Evolutionary conservation across 2,113 vertebrate genomes (phyloP), one percentile per base, ranked within the genome.

Genomic region (Montifringilla adamsi): DNA sequence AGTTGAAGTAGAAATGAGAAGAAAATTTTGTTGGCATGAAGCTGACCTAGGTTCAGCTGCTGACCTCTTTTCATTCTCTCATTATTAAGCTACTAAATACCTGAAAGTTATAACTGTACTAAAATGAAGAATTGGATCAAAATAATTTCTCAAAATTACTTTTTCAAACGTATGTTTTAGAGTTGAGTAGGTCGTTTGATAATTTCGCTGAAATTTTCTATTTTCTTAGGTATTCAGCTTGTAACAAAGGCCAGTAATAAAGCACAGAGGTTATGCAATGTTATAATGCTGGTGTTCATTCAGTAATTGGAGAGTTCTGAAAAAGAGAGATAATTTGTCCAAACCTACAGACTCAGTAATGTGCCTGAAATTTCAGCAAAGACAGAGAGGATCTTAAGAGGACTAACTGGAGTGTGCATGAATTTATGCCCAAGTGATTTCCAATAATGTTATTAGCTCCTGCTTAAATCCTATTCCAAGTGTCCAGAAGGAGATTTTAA

Each of bases 21-120:
- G 88, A 95, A 94, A 83, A 62, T 82, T 87, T 66, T 15, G 9
- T 87, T 95, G 76, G 90, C 75, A 64, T 87, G 88, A 95, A 93
- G 85, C 79, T 97, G 80, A 91, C 90, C 94, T 84, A 78, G 69
- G 85, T 87, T 93, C 93, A 91, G 60, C 66, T 94, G 28, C 64
- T 93, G 91, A 95, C 68, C 69, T 94, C 91, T 92, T 70, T 95
- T 92, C 68, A 87, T 93, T 91, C 79, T 93, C 55, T 33, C 60
- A 80, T 86, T 95, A 64, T 93, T 94, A 87, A 49, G 84, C 94
- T 96, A 83, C 95, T 95, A 95, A 97, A 94, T 63, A 95, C 18
- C 53, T 35, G 31, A 84, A 95, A 96, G 88, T 96, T 88, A 84
- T 94, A 89, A 73, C 68, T 94, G 15, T 31, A 41, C 55, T 82